Conservation (phyloP, 2,113 vertebrate genomes). For the Odocoileus virginianus region DNA sequence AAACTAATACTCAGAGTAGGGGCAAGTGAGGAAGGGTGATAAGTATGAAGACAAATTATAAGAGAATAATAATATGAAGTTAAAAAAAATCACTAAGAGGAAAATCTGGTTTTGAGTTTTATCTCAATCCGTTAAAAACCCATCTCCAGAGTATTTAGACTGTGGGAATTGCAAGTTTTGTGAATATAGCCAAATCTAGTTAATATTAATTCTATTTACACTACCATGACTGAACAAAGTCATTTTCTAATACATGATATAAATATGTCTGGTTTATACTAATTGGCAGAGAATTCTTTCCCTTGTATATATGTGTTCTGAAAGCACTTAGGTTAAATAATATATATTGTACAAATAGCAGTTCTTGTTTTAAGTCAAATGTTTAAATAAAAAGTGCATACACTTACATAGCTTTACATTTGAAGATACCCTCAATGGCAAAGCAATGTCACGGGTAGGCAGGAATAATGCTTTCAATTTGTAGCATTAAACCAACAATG, state of each 20-base stretch:
- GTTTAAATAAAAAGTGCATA: background rate
- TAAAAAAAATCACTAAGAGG: background rate
- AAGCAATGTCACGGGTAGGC: background rate
- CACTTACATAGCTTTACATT: background rate
- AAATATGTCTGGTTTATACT: background rate
- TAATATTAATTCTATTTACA: slow-evolving; percentile 4
- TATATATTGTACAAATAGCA: background rate
- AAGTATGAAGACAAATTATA: background rate
- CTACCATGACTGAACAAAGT: background rate
- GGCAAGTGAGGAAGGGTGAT: background rate
- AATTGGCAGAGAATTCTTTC: background rate
- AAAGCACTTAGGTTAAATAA: background rate
- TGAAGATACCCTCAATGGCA: background rate
- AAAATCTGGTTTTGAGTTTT: background rate
- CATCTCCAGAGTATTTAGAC: background rate
- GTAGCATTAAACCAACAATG: background rate
- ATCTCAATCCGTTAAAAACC: background rate
- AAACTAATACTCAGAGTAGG: background rate
- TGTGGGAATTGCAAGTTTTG: background rate
- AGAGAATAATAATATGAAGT: background rate
- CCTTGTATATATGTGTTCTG: background rate
- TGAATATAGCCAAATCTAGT: background rate
- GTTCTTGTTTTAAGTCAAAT: background rate
- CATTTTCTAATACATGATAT: background rate
- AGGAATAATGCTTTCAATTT: background rate